Base-by-base conservation (phyloP, 2,888 invertebrate genomes). In the Mesorhabditis sp. region DNA sequence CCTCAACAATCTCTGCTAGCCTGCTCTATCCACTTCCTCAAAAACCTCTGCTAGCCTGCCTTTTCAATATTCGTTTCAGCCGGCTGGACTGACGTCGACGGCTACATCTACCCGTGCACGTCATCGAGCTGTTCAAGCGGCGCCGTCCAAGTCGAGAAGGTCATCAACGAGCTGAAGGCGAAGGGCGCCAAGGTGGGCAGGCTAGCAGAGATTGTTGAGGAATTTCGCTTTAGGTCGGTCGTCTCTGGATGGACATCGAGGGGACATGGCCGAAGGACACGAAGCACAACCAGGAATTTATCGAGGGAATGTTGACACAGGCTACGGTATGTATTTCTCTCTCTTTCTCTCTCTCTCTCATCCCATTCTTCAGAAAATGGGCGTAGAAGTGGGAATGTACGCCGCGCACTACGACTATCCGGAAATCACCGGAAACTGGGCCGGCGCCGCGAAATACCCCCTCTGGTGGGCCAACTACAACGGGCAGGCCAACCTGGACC, bases 401-500 rank as follows among this genome's bases (percentile, higher is more conserved):
- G 71, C 76, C 58, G 78, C 78, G 70, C 69, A 75, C 62, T 74
- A 78, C 72, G 76, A 78, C 66, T 79, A 78, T 77, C 73, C 70
- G 62, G 71, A 71, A 50, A 79, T 79, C 67, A 78, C 78, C 44
- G 79, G 79, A 66, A 71, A 74, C 70, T 80, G 76, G 74, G 73
- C 68, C 45, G 74, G 72, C 41, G 66, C 68, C 61, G 66, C 69
- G 42, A 65, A 72, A 43, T 67, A 72, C 42, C 75, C 73, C 42
- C 76, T 80, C 64, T 80, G 80, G 80, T 78, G 75, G 78, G 79
- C 79, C 3, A 73, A 73, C 65, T 79, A 79, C 71, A 74, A 76
- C 67, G 76, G 78, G 63, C 68, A 72, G n/a, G 58, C 58, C 10
- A 50, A 50, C n/a, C 58, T 50, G 7, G 58, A 50, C n/a, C 58